These are phyloP conservation scores for Bombus impatiens DNA, from an alignment of 1,140 invertebrate genomes.

Conservation along the genomic window DNA sequence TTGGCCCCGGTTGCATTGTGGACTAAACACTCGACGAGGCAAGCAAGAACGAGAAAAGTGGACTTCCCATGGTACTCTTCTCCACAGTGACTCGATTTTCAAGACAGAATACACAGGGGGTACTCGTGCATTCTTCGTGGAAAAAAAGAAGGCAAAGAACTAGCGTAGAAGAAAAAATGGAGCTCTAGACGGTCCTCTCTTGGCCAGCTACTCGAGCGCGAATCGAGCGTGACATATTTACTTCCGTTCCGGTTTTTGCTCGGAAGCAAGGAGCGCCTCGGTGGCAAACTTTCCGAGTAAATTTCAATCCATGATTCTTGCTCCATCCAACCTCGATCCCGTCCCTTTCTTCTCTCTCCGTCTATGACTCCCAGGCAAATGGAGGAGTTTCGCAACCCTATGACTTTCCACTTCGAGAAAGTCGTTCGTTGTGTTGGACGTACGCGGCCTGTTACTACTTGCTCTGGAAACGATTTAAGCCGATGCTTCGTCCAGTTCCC, in stretches of 20 bases:
- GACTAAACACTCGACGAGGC: not conserved
- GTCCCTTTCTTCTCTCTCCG: not conserved
- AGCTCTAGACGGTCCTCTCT: conserved; percentile 13
- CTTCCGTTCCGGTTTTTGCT: conserved; percentile 39
- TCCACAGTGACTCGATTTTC: not conserved
- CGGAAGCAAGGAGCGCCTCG: conserved; percentile 21
- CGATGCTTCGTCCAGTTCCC: not conserved
- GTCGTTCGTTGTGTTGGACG: conserved; percentile 14
- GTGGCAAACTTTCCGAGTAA: conserved; percentile 51
- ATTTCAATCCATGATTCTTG: conserved; percentile 48
- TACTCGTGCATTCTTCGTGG: not conserved
- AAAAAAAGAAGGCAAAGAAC: not conserved
- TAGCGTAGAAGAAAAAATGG: not conserved
- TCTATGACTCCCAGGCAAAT: conserved; percentile 35
- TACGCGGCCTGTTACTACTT: conserved; percentile 33
- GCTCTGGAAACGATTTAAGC: conserved; percentile 42
- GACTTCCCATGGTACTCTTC: not conserved
- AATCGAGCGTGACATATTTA: conserved; percentile 54
- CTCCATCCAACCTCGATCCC: not conserved
- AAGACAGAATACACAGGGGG: not conserved
- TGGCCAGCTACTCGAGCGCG: conserved; percentile 32
- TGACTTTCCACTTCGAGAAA: conserved; percentile 40
- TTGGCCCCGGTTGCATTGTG: not conserved
- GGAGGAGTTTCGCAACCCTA: conserved; percentile 16
- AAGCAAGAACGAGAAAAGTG: not conserved